These are phyloP conservation scores for Numida meleagris DNA, from an alignment of 2,113 vertebrate species.

Conservation along the genomic window DNA sequence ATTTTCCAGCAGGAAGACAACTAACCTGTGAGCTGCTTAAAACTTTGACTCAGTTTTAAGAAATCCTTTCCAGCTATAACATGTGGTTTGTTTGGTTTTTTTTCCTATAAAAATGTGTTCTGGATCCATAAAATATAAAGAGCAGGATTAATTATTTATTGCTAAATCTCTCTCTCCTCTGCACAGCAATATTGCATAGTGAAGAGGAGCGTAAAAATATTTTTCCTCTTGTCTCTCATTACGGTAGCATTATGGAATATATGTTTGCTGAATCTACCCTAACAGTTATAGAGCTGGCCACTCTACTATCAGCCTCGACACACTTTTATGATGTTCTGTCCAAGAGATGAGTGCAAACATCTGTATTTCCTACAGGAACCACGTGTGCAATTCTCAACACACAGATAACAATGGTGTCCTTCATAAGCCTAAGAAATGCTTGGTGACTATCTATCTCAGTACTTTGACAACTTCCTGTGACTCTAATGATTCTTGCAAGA, in stretches of 20 bases:
- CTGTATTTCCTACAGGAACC: background rate
- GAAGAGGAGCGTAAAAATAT: background rate
- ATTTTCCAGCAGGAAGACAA: slow-evolving; percentile 15
- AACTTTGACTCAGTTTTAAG: background rate
- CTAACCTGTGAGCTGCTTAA: slow-evolving; percentile 1
- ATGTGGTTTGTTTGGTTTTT: background rate
- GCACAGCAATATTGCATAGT: background rate
- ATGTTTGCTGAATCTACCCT: background rate
- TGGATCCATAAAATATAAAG: slow-evolving; percentile 35
- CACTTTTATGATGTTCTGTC: background rate
- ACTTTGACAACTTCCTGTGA: background rate
- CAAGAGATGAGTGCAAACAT: background rate
- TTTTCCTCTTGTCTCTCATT: background rate
- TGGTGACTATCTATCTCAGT: background rate
- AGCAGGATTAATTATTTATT: slow-evolving; percentile 47
- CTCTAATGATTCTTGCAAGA: background rate
- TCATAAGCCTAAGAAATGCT: background rate
- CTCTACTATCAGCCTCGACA: background rate
- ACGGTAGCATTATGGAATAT: background rate
- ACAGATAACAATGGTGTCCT: rapidly evolving
- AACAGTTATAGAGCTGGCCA: background rate
- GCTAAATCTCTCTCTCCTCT: background rate
- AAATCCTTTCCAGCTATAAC: background rate
- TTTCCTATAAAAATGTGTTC: background rate
- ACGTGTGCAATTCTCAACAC: background rate